These are phyloP conservation scores for Eretmocerus hayati DNA, from an alignment of 2,888 invertebrate genomes.

Conservation along the genomic window DNA sequence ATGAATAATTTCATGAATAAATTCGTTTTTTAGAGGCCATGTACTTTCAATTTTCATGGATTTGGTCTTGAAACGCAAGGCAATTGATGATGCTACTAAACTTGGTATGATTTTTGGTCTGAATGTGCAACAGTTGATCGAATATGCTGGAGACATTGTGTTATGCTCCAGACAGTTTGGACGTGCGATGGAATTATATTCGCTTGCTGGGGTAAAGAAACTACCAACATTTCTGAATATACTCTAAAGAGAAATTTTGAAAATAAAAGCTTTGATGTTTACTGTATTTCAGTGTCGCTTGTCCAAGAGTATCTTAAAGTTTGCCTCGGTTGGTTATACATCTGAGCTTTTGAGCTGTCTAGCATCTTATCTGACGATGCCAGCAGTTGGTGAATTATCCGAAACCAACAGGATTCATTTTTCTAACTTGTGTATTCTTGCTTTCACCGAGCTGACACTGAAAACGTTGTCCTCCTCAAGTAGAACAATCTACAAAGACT, in stretches of 20 bases:
- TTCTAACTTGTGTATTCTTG: constrained; percentile 60
- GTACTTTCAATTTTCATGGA: constrained; percentile 53
- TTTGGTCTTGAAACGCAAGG: constrained; percentile 51
- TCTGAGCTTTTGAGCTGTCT: constrained; percentile 56
- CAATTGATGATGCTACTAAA: constrained; percentile 53
- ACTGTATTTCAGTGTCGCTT: constrained; percentile 48
- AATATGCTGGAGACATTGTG: constrained; percentile 75
- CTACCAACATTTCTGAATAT: not conserved
- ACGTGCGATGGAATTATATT: constrained; percentile 74
- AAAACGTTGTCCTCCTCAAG: constrained; percentile 42
- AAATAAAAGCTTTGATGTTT: no score
- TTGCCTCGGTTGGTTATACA: constrained; percentile 58
- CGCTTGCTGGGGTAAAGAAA: constrained; percentile 62
- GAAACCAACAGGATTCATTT: constrained; percentile 58
- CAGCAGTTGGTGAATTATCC: constrained; percentile 52
- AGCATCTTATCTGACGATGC: constrained; percentile 51
- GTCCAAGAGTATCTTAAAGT: constrained; percentile 55
- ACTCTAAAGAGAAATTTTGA: not conserved
- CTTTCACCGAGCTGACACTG: constrained; percentile 55
- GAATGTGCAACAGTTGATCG: constrained; percentile 61
- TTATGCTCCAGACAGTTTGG: constrained; percentile 66
- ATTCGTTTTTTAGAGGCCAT: constrained; percentile 41
- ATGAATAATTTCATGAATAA: no score
- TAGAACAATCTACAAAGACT: constrained; percentile 45
- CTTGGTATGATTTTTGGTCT: constrained; percentile 56